Evolutionary conservation across 2,888 invertebrate genomes (phyloP).

Genomic region (Nasonia oneida): DNA sequence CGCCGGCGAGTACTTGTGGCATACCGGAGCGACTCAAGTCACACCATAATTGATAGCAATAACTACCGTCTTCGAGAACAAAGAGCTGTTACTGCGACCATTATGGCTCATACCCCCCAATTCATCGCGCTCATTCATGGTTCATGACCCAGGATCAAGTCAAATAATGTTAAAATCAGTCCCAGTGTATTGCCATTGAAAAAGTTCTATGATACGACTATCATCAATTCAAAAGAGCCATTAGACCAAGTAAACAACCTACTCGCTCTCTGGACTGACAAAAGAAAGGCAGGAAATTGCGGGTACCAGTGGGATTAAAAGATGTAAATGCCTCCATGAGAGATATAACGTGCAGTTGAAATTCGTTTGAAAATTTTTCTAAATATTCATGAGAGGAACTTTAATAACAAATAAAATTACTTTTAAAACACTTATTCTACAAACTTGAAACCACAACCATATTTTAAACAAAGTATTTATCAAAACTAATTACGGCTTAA

Average conservation of each 20-base stretch:
- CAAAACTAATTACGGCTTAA: background rate
- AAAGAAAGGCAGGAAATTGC: constrained; percentile 35
- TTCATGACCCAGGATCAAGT: constrained; percentile 40
- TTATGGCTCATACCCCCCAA: constrained; percentile 36
- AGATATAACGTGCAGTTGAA: background rate
- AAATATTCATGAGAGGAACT: background rate
- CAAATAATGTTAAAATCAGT: constrained; percentile 51
- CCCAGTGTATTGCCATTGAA: constrained; percentile 36
- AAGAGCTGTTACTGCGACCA: constrained; percentile 51
- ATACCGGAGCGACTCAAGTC: constrained; percentile 3
- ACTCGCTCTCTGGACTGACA: background rate
- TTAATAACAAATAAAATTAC: too few species aligned
- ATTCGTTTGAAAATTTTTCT: background rate
- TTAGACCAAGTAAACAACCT: constrained; percentile 7
- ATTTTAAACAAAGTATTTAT: background rate
- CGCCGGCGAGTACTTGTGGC: background rate
- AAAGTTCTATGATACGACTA: constrained; percentile 34
- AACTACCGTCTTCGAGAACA: constrained; percentile 57
- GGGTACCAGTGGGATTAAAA: constrained; percentile 19
- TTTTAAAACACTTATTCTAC: too few species aligned
- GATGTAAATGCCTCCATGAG: background rate
- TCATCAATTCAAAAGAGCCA: constrained; percentile 21
- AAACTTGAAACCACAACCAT: too few species aligned
- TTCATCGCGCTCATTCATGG: constrained; percentile 52
- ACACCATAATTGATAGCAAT: constrained; percentile 55